Conservation (phyloP, 2,888 invertebrate genomes). For the Temnothorax rugatulus region DNA sequence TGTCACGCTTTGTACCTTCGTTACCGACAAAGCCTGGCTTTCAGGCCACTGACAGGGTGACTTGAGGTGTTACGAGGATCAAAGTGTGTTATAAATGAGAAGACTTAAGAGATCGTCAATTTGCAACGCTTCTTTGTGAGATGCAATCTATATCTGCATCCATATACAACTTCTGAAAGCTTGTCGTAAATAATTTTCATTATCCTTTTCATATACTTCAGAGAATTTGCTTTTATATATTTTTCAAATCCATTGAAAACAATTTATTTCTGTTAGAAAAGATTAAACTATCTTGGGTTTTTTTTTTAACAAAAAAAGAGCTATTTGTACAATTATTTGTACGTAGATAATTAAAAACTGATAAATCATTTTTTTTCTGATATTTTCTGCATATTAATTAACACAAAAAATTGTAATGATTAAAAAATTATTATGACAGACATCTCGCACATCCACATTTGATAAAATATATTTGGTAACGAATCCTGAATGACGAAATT, state of each 20-base stretch:
- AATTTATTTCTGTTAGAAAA: neutral
- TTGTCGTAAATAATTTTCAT: slow-evolving; percentile 5
- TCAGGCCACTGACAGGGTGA: slow-evolving; percentile 40
- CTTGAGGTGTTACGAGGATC: slow-evolving; percentile 50
- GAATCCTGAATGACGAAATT: slow-evolving; percentile 73
- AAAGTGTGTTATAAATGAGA: slow-evolving; percentile 50
- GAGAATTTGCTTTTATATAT: neutral
- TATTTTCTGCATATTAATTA: neutral
- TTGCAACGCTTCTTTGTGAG: slow-evolving; percentile 19
- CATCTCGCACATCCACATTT: neutral
- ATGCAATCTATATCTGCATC: slow-evolving; percentile 17
- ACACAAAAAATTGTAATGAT: neutral
- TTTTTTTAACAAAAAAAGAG: neutral
- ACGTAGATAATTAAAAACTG: neutral
- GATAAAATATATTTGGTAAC: slow-evolving; percentile 73
- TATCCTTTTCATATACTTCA: neutral
- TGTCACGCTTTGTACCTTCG: slow-evolving; percentile 60
- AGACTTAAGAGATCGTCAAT: slow-evolving; percentile 52
- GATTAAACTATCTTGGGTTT: neutral
- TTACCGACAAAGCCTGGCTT: slow-evolving; percentile 57
- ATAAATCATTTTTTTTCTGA: neutral
- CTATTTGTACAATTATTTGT: neutral
- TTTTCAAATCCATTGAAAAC: neutral
- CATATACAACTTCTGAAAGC: slow-evolving; percentile 25
- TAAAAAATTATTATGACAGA: slow-evolving; percentile 5